phyloP scores from a whole-genome alignment of 2,113 vertebrate genomes.

The Hypocryptadius cinnamomeus region DNA sequence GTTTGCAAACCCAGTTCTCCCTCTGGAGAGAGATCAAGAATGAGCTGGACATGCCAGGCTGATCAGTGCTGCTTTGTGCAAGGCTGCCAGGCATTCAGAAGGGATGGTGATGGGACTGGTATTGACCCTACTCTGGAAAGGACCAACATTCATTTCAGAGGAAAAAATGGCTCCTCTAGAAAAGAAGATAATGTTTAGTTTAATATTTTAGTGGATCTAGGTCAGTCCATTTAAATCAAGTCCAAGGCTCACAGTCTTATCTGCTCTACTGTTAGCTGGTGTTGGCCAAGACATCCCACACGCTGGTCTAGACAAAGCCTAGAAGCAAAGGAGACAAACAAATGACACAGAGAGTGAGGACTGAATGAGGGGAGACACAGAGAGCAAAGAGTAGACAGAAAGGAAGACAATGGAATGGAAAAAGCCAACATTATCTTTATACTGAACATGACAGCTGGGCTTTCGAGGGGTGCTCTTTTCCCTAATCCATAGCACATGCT shows the following conservation, averaged over 20 bases:
- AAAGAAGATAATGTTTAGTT: neutral
- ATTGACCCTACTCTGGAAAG: neutral
- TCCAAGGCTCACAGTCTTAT: neutral
- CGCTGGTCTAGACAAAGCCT: conserved; percentile 2
- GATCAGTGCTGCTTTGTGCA: neutral
- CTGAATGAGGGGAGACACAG: neutral
- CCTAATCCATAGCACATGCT: conserved; percentile 58
- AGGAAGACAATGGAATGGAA: conserved; percentile 31
- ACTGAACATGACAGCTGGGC: conserved; percentile 34
- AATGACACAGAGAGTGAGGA: neutral
- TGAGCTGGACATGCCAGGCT: neutral
- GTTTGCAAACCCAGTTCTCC: neutral
- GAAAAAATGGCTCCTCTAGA: neutral
- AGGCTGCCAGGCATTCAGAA: neutral
- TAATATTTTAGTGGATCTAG: neutral
- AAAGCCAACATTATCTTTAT: neutral
- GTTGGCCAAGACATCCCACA: neutral
- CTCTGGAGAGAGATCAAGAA: neutral
- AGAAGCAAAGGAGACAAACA: neutral
- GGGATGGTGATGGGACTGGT: neutral
- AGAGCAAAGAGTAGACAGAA: neutral
- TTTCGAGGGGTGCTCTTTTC: conserved; percentile 45
- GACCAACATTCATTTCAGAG: neutral
- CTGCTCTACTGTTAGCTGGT: neutral
- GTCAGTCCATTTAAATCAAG: neutral